Conservation (phyloP, 2,888 invertebrate genomes). For the Mimumesa dahlbomi region DNA sequence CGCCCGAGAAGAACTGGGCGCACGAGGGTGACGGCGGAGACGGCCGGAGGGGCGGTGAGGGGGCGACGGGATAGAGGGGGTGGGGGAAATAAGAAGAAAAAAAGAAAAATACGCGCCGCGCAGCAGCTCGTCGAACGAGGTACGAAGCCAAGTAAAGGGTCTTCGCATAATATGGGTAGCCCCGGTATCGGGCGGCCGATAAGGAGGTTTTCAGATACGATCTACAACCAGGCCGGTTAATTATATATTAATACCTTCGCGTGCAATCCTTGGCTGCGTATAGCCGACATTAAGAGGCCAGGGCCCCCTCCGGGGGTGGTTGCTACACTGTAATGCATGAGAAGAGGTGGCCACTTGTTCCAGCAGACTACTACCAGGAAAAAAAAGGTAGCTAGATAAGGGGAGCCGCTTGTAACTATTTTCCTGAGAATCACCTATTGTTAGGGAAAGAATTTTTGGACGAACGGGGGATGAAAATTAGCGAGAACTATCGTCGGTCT, state of each 20-base stretch:
- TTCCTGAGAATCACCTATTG: too few relatives aligned
- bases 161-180: constrained; percentile 66
- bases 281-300: constrained; percentile 54
- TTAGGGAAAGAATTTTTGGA: too few relatives aligned
- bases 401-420: too few relatives aligned
- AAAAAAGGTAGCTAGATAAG: constrained; percentile 25
- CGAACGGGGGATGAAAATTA: too few relatives aligned
- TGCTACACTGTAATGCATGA: constrained; percentile 43
- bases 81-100: constrained; percentile 11
- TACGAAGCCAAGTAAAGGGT: constrained; percentile 61
- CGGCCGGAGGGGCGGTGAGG: constrained; percentile 7
- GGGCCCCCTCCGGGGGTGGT: constrained; percentile 47
- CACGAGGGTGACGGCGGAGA: too few relatives aligned
- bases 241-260: constrained; percentile 79
- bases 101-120: constrained; percentile 32
- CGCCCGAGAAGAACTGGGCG: too few relatives aligned
- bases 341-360: constrained; percentile 39
- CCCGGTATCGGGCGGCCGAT: constrained; percentile 70
- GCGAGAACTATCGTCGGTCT: too few relatives aligned
- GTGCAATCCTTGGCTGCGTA: constrained; percentile 73
- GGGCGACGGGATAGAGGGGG: constrained; percentile 12
- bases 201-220: constrained; percentile 74
- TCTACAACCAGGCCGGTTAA: constrained; percentile 77
- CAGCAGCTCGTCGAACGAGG: constrained; percentile 59
- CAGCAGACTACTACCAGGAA: constrained; percentile 15